A percentile compares a stretch with the other conserved stretches of the same genome.
Conservation (phyloP, 2,113 vertebrate species). For the Pelecanus crispus region DNA sequence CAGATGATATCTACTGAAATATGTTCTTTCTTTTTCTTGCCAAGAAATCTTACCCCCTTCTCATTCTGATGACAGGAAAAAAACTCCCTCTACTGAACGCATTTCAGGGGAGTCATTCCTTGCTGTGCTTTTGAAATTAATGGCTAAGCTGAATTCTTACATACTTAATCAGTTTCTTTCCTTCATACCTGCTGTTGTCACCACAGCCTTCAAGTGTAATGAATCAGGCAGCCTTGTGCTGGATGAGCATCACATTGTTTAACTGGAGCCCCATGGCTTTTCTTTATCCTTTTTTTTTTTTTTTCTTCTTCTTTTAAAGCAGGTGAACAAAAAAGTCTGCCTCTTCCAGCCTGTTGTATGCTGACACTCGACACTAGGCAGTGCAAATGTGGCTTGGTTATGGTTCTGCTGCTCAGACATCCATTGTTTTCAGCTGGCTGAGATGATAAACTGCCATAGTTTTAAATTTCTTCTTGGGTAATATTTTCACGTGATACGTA, state of each 20-base stretch:
- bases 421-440: slow-evolving; percentile 9
- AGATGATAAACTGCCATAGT: slow-evolving; percentile 14
- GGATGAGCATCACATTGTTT: neutral
- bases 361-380: neutral
- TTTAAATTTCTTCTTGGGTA: slow-evolving; percentile 34
- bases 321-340: slow-evolving; percentile 10
- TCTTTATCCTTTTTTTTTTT: neutral
- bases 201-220: neutral
- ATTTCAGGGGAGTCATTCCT: slow-evolving; percentile 23
- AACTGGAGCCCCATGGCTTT: neutral
- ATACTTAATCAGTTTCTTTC: slow-evolving; percentile 11
- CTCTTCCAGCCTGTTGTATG: neutral
- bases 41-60: slow-evolving; percentile 60
- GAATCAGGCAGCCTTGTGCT: neutral
- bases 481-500: slow-evolving; percentile 31
- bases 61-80: slow-evolving; percentile 35
- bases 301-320: neutral
- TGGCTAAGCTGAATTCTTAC: slow-evolving; percentile 8
- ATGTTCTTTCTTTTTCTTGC: slow-evolving; percentile 54
- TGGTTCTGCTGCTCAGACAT: neutral
- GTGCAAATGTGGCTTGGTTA: neutral
- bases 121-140: slow-evolving; percentile 53
- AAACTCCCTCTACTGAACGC: slow-evolving; percentile 26
- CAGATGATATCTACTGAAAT: slow-evolving; percentile 63
- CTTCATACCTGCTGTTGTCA: slow-evolving; percentile 39